Percentiles rank a stretch among this genome's conserved stretches.
These are phyloP conservation scores for Steinernema scapterisci DNA, from an alignment of 2,888 invertebrate species.

Conservation along the genomic window DNA sequence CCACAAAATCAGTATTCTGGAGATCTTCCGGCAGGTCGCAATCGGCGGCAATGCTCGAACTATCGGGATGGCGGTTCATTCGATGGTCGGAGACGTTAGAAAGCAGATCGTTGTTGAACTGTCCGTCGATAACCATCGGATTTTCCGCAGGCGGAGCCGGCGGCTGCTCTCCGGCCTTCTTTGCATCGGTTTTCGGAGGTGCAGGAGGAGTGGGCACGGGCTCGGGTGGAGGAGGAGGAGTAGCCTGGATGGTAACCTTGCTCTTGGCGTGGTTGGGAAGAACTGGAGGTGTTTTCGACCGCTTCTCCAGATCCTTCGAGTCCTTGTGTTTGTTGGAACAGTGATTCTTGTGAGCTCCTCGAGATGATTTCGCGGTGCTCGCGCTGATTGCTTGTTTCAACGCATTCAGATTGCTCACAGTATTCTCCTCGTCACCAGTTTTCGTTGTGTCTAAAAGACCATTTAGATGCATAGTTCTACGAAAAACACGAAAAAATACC, in stretches of 20 bases:
- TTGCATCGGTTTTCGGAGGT: background rate
- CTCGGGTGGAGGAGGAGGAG: conserved; percentile 33
- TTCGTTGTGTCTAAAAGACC: background rate
- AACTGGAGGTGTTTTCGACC: conserved; percentile 16
- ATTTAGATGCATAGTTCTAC: background rate
- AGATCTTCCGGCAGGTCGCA: conserved; percentile 8
- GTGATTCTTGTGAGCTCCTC: background rate
- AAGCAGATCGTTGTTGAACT: conserved; percentile 3
- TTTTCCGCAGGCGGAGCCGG: background rate
- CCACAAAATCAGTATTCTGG: background rate
- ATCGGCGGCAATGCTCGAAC: background rate
- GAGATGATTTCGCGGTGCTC: conserved; percentile 8
- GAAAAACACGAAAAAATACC: conserved; percentile 39
- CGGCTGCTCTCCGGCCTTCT: background rate
- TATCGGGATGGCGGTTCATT: background rate
- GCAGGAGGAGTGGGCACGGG: conserved; percentile 4
- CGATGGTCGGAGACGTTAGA: background rate
- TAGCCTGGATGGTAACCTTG: background rate
- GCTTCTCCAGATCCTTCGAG: conserved; percentile 5
- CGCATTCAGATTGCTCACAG: conserved; percentile 33
- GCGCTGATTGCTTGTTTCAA: conserved; percentile 35
- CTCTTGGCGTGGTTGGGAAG: conserved; percentile 11
- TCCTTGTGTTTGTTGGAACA: background rate
- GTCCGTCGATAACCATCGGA: background rate
- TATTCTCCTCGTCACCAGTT: conserved; percentile 34